phyloP scores from a whole-genome alignment of 1,140 invertebrate genomes.

The Manduca sexta region DNA sequence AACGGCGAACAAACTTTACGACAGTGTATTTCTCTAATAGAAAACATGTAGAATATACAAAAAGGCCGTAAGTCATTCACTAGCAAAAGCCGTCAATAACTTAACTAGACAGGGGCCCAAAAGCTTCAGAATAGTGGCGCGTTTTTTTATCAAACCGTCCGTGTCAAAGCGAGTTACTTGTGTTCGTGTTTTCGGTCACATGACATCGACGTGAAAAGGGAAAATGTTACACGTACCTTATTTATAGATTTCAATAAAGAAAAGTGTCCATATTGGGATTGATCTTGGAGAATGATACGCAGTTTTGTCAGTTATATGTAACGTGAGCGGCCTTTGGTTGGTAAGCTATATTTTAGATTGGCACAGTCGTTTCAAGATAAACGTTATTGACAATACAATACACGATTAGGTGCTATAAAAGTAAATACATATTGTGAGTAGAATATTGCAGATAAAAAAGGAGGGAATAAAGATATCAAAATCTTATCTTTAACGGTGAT shows the following conservation, averaged over 20 bases:
- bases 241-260: conserved; percentile 34
- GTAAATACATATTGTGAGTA: too few species aligned
- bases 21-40: not conserved
- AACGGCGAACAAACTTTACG: too few species aligned
- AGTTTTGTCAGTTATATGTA: too few species aligned
- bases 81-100: conserved; percentile 9
- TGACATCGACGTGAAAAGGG: conserved; percentile 9
- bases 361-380: too few species aligned
- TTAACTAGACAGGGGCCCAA: conserved; percentile 5
- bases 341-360: too few species aligned
- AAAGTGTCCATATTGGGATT: conserved; percentile 14
- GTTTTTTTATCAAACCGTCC: conserved; percentile 13
- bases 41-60: conserved; percentile 1
- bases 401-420: too few species aligned
- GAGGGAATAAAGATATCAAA: too few species aligned
- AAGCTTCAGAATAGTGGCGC: not conserved
- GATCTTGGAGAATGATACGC: too few species aligned
- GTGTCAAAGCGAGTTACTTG: conserved; percentile 15
- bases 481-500: too few species aligned
- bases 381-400: too few species aligned
- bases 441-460: too few species aligned
- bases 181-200: conserved; percentile 15
- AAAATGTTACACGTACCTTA: conserved; percentile 19
- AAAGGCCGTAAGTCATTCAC: conserved; percentile 5
- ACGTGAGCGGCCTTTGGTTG: too few species aligned